A percentile compares a stretch with the other conserved stretches of the same genome.
These are phyloP conservation scores for Quadroppia sp. DNA, from an alignment of 2,888 invertebrate species.

Conservation along the genomic window DNA sequence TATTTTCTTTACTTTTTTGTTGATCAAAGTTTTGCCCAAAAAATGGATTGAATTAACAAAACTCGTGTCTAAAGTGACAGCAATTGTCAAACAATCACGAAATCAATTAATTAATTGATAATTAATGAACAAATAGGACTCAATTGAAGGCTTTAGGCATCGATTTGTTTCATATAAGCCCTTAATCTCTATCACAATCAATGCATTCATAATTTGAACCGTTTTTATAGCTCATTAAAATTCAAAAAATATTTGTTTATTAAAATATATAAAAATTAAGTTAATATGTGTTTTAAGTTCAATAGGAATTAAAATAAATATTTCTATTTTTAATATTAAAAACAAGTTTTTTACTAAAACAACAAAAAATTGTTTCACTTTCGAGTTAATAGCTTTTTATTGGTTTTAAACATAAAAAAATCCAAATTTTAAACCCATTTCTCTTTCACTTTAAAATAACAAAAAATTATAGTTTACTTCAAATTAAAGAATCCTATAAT, in stretches of 20 bases:
- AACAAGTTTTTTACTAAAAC: background rate
- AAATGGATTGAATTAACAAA: too few relatives aligned
- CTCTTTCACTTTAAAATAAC: too few relatives aligned
- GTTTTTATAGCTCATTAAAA: background rate
- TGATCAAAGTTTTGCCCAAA: too few relatives aligned
- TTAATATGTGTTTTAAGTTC: slow-evolving; percentile 11
- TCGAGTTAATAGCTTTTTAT: background rate
- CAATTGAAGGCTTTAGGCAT: background rate
- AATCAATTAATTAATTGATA: background rate
- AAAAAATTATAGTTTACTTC: too few relatives aligned
- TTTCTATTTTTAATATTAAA: background rate
- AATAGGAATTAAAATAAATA: slow-evolving; percentile 9
- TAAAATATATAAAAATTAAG: background rate
- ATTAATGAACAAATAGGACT: background rate
- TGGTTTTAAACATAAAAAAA: too few relatives aligned
- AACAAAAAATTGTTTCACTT: background rate
- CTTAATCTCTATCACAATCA: background rate
- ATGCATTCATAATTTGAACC: background rate
- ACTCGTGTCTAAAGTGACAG: too few relatives aligned
- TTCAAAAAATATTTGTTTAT: background rate
- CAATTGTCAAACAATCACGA: too few relatives aligned
- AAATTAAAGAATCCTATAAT: too few relatives aligned
- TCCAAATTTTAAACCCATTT: too few relatives aligned
- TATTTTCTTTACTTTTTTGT: too few relatives aligned
- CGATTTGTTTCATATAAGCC: background rate